Evolutionary conservation across 2,888 invertebrate genomes (phyloP), one percentile per base, ranked within the genome.

Genomic region (Halictus quadricinctus): DNA sequence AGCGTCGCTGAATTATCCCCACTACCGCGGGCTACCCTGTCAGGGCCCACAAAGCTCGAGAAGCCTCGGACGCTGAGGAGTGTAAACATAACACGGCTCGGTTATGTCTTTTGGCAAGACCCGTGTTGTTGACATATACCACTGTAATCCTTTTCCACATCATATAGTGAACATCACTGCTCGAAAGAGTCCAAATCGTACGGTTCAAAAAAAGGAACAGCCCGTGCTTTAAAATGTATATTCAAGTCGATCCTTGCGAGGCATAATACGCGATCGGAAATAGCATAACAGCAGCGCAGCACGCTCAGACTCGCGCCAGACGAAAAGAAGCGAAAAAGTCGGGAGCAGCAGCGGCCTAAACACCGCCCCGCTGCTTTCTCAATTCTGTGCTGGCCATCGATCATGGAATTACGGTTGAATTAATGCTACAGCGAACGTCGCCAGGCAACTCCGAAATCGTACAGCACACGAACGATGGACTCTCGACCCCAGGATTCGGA

Each of bases 371-470:
- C 5, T 41, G 41, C 21, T 73, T 69, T 70, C 73, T n/a, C 54
- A 89, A 91, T 90, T 91, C 91, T 91, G 89, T 88, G 88, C 88
- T 84, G 88, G 88, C 88, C 92, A 91, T 93, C 93, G 92, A 92
- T 93, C 93, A 92, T 92, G 92, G 93, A 93, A 93, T 93, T 93
- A 93, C 90, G 90, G 80, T 79, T 54, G 80, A 92, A 93, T 93
- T 93, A 93, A 93, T 89, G 91, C 89, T 12, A 18, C 29, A 29
- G 36, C 8, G 25, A n/a, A 64, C 66, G 66, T 29, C 29, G 66
- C 36, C 66, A 18, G 29, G 36, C 29, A 29, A 25, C 60, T n/a
- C 25, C 60, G 6, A n/a, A 25, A 25, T 25, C 13, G 60, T 60
- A n/a, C 60, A 25, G 13, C 43, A 60, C 48, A 25, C 48, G 13